Evolutionary conservation across 2,113 vertebrate species (phyloP), one percentile per base, ranked within the genome.

Genomic region (Pelecanoides urinatrix): DNA sequence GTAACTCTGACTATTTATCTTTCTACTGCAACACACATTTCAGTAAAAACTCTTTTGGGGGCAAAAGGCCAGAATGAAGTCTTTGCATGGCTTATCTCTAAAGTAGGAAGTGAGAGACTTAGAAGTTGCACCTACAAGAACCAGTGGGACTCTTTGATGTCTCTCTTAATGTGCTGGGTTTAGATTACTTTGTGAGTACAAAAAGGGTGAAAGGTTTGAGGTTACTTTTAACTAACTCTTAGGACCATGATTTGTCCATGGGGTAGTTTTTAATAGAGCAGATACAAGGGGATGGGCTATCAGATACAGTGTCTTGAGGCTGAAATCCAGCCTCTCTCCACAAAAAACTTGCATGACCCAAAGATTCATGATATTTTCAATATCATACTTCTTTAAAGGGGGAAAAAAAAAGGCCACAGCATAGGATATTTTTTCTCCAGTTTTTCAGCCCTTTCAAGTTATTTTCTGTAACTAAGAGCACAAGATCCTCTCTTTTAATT

Each of bases 81-180:
- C 97, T 97, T 97, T 97, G 95, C 96, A 95, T 94, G 96, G 68
- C 94, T 98, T 98, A 98, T 98, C 98, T 98, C 89, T 96, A 93
- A 96, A 96, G 93, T 90, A 30, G 94, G 95, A 96, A 97, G 81
- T 68, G 90, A 91, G 73, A 95, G 45, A 86, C 93, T 98, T 97
- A 94, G 95, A 97, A 81, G 96, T 32, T 96, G 93, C 95, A 97
- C 97, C 97, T 96, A 97, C 95, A 97, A 97, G 96, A 98, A 98
- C 96, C 96, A 94, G 97, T 92, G 88, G 66, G 49, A 77, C 82
- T 68, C 97, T 98, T 98, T 98, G 97, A 98, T 98, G 98, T 97
- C 77, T 97, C 95, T 96, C 96, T 96, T 98, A 97, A 98, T 97
- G 94, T 97, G 94, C 94, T 86, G 87, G 96, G 95, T 97, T 98